Base-by-base conservation (phyloP, 2,113 vertebrate genomes). In the Hydrochoerus hydrochaeris region DNA sequence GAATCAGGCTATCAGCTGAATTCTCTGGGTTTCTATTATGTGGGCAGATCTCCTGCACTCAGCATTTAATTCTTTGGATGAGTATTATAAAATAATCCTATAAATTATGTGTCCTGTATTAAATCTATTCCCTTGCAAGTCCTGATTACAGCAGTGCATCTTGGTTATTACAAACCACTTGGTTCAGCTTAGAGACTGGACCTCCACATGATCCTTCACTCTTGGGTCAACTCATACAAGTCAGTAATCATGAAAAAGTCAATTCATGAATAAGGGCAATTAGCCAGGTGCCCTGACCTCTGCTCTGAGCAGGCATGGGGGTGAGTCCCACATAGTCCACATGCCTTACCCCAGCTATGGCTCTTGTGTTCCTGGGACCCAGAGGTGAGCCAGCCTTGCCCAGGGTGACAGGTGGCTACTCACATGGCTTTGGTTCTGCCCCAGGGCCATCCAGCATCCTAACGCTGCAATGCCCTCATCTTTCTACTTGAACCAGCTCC, bases 371-470 rank as follows among this genome's bases (percentile, higher is more conserved):
- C 62, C 89, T 60, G 35, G 6, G 35, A 28, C 49, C 30, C 1
- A 14, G 19, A 52, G 26, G 41, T 11, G 16, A 22, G 46, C 63
- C 14, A 4, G 30, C 28, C 7, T 9, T 41, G n/a, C 35, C 3
- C 5, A 13, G 35, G 16, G 38, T 26, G 44, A 75, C 16, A 19
- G 58, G 28, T 35, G 44, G 3, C 4, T 1, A 0, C 0, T 35
- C 28, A 41, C 30, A 5, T 4, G 2, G 62, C 88, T 94, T 28
- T 2, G 10, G 58, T 32, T 78, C 46, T 26, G 20, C 54, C 46
- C 35, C 9, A 35, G n/a, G 11, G 9, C 28, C 44, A 35, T 35
- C 54, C 17, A 57, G 19, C 12, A 4, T 13, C 81, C 49, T 57
- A 32, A 67, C 16, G 17, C 44, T 69, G 65, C 3, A 6, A 49